phyloP scores from a whole-genome alignment of 2,888 invertebrate species.

The Amphiduros pacificus region DNA sequence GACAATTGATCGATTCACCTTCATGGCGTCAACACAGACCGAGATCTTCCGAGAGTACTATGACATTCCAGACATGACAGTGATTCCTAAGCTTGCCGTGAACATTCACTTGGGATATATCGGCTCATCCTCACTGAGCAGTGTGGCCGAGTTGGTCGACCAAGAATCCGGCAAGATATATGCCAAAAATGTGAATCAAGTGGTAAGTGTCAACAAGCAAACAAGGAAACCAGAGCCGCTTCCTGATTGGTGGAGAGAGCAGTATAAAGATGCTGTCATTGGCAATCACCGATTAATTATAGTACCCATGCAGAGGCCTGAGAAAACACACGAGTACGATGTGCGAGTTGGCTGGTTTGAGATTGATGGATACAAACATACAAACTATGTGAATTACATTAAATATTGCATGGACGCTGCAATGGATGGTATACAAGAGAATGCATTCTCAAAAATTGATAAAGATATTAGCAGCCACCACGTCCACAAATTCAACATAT shows the following conservation, averaged over 20 bases:
- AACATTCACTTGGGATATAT: slow-evolving; percentile 27
- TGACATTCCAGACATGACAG: slow-evolving; percentile 8
- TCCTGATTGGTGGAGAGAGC: slow-evolving; percentile 49
- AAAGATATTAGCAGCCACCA: slow-evolving; percentile 16
- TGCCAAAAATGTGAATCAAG: slow-evolving; percentile 37
- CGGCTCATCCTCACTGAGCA: slow-evolving; percentile 27
- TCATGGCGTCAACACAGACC: slow-evolving; percentile 28
- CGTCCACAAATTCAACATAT: slow-evolving; percentile 38
- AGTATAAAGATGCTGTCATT: slow-evolving; percentile 34
- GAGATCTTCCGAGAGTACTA: slow-evolving; percentile 18
- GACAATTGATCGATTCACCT: slow-evolving; percentile 24
- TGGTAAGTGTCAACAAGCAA: slow-evolving; percentile 41
- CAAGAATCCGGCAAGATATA: slow-evolving; percentile 10
- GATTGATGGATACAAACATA: slow-evolving; percentile 29
- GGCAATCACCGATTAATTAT: slow-evolving; percentile 33
- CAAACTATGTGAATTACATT: slow-evolving; percentile 30
- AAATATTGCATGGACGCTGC: slow-evolving; percentile 31
- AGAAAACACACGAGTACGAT: slow-evolving; percentile 14
- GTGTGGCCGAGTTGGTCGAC: slow-evolving; percentile 17
- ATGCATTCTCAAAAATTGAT: slow-evolving; percentile 23
- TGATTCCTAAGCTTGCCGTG: slow-evolving; percentile 13
- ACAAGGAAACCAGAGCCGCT: slow-evolving; percentile 42
- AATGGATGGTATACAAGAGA: slow-evolving; percentile 24
- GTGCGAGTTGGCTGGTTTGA: slow-evolving; percentile 30
- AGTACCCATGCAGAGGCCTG: slow-evolving; percentile 32